phyloP scores from a whole-genome alignment of 2,797 vertebrate genomes.

The Pipistrellus pygmaeus region DNA sequence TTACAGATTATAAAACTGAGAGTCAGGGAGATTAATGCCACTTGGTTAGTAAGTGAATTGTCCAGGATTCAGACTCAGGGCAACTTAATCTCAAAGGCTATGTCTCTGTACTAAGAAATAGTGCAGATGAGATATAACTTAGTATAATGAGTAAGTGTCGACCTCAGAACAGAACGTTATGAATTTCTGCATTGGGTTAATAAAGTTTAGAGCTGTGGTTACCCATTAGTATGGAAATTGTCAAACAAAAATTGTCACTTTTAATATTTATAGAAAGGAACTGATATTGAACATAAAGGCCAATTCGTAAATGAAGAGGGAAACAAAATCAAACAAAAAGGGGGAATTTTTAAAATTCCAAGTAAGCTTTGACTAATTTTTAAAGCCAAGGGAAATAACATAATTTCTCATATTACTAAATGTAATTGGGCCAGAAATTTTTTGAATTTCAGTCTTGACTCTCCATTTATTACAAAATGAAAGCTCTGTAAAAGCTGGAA shows the following conservation, averaged over 20 bases:
- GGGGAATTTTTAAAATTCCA: constrained; percentile 23
- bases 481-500: constrained; percentile 27
- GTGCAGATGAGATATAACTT: not conserved
- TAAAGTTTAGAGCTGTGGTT: constrained; percentile 27
- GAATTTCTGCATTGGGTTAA: constrained; percentile 36
- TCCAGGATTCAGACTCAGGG: constrained; percentile 44
- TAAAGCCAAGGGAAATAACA: constrained; percentile 55
- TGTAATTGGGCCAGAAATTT: constrained; percentile 28
- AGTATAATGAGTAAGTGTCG: not conserved
- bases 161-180: constrained; percentile 2
- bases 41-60: constrained; percentile 2
- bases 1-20: constrained; percentile 45
- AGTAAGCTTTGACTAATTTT: constrained; percentile 57
- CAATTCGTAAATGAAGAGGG: constrained; percentile 26
- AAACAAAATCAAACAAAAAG: constrained; percentile 39
- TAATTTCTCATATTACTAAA: constrained; percentile 44
- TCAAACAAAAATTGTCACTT: constrained; percentile 40
- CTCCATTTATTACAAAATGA: constrained; percentile 38
- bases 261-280: constrained; percentile 45
- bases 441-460: constrained; percentile 32
- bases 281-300: constrained; percentile 29
- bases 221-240: constrained; percentile 10
- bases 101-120: not conserved
- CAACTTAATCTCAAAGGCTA: not conserved
- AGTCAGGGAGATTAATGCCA: not conserved